Percentiles rank a stretch among this genome's conserved stretches.
These are phyloP conservation scores for Dryobates pubescens DNA, from an alignment of 2,797 vertebrate species.

Conservation along the genomic window DNA sequence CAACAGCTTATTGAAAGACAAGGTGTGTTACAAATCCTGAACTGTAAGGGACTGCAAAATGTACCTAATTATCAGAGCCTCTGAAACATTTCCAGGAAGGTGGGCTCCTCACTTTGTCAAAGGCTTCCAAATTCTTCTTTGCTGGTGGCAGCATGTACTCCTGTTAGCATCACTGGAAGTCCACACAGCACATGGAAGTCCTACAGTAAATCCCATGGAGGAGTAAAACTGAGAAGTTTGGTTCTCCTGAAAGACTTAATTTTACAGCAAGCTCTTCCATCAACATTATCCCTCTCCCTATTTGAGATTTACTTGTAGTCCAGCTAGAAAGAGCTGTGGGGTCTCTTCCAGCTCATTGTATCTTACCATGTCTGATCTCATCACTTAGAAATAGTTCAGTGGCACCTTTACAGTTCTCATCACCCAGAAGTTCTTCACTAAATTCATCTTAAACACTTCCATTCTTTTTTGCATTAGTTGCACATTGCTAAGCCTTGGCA, in stretches of 20 bases:
- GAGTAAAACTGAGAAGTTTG: neutral
- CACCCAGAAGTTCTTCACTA: neutral
- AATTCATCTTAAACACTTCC: neutral
- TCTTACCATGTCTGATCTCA: neutral
- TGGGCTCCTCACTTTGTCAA: neutral
- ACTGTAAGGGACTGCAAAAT: neutral
- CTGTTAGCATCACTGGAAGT: neutral
- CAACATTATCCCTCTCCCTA: neutral
- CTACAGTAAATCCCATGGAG: neutral
- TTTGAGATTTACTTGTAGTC: neutral
- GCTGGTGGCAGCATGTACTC: neutral
- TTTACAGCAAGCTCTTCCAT: neutral
- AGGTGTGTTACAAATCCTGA: slow-evolving; percentile 74
- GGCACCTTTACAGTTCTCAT: neutral
- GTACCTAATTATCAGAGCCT: neutral
- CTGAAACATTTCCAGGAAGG: neutral
- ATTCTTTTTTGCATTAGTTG: neutral
- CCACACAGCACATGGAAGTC: neutral
- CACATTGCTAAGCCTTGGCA: neutral
- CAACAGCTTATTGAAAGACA: slow-evolving; percentile 88
- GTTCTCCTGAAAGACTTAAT: neutral
- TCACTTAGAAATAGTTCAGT: neutral
- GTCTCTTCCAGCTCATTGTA: neutral
- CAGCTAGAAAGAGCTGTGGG: neutral
- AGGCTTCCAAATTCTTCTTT: neutral